Percentiles rank a stretch among this genome's conserved stretches.
phyloP scores from a whole-genome alignment of 2,888 invertebrate genomes.

The Nephrotoma guestfalica region DNA sequence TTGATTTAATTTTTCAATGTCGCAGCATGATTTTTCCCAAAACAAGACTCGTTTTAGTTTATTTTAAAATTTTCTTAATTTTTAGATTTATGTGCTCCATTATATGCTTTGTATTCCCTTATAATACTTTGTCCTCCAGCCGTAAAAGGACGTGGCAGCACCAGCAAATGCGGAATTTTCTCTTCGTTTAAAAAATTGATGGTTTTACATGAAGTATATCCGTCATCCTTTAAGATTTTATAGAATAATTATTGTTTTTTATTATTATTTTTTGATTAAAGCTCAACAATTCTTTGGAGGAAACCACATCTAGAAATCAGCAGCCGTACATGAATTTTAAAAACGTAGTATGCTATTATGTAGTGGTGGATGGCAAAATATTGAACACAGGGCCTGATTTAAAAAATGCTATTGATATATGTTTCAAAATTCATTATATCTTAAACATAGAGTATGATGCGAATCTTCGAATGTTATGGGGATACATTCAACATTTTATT shows the following conservation, averaged over 20 bases:
- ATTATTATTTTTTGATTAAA: not conserved
- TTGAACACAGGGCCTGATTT: not conserved
- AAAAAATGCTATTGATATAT: not conserved
- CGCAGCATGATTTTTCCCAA: rapidly evolving
- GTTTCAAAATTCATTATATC: not conserved
- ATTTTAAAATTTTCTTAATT: no score
- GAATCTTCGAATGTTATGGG: not conserved
- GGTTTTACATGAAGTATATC: no score
- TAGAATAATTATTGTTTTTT: no score
- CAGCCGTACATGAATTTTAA: not conserved
- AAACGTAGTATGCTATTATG: not conserved
- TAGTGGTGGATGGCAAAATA: not conserved
- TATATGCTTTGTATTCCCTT: no score
- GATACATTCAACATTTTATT: not conserved
- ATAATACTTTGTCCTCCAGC: no score
- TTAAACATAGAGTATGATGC: not conserved
- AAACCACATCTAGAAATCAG: not conserved
- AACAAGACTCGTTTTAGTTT: no score
- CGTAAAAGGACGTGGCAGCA: no score
- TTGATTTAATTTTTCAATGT: no score
- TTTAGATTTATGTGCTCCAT: no score
- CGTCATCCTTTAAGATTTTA: no score
- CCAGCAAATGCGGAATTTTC: no score
- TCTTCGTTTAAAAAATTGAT: no score
- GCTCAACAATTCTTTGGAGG: not conserved